Base-by-base conservation (phyloP, 2,888 invertebrate genomes). In the Andrena haemorrhoa region DNA sequence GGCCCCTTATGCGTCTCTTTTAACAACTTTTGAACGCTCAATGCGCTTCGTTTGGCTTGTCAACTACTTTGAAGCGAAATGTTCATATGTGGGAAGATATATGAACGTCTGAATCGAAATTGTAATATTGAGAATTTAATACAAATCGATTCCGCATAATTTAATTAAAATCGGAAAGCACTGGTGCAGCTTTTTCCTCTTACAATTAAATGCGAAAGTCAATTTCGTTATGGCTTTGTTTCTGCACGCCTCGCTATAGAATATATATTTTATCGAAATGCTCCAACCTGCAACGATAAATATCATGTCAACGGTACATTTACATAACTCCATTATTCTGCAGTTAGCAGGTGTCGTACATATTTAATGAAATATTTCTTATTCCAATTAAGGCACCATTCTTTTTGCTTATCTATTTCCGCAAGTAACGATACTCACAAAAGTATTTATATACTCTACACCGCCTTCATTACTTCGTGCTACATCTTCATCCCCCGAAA, bases 271-370 rank as follows among this genome's bases (percentile, higher is more conserved):
- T 29, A 29, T 47, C 47, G 58, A 47, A 58, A 41, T 5, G 7
- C 2, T 20, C 12, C 16, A 29, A 49, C n/a, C 53, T 20, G 41
- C 20, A 35, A 29, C 29, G 69, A 20, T 41, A 12, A 29, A 41
- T 31, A 47, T 56, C 47, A 60, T 47, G 20, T n/a, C 29, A 47
- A 7, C 12, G 10, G n/a, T n/a, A 2, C 41, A 47, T 58, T 70
- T 70, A n/a, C 58, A 58, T 60, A 47, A 29, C 58, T 47, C 6
- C 41, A 41, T 70, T 47, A 60, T 47, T 29, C 29, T 26, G 29
- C 47, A n/a, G 69, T 70, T 70, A 58, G 58, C 69, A 70, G 69
- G 69, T 70, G 69, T 20, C 53, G 29, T 29, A 7, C 41, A 29
- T 0, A 29, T 58, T 47, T 70, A 70, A 70, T 70, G 29, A 70